Evolutionary conservation across 2,797 vertebrate genomes (phyloP).

Genomic region (Poecilia gillii): DNA sequence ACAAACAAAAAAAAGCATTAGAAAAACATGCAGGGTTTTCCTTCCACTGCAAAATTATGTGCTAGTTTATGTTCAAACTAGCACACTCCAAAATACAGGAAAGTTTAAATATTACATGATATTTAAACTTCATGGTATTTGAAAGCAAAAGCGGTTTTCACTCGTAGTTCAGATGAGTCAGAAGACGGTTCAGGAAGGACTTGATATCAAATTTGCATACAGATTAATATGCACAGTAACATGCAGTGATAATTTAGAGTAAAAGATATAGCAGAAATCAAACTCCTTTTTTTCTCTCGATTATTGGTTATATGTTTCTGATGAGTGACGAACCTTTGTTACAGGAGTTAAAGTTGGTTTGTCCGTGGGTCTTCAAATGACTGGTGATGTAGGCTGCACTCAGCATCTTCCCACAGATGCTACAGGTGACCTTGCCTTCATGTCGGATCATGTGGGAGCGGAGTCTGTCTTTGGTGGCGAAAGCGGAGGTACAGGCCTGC

Average conservation of each 20-base stretch:
- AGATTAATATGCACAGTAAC: background rate
- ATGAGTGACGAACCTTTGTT: conserved; percentile 88
- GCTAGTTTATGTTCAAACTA: background rate
- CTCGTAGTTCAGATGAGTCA: background rate
- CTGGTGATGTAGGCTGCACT: conserved; percentile 99
- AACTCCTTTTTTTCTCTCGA: background rate
- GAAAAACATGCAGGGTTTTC: background rate
- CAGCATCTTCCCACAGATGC: conserved; percentile 99
- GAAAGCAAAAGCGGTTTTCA: background rate
- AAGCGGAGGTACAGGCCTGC: conserved; percentile 98
- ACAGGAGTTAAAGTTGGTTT: conserved; percentile 95
- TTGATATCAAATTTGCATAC: background rate
- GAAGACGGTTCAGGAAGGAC: background rate
- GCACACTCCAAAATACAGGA: too few relatives aligned
- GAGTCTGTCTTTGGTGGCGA: conserved; percentile 99
- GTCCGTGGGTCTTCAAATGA: conserved; percentile 98
- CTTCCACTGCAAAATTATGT: background rate
- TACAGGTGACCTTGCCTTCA: conserved; percentile 98
- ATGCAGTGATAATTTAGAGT: background rate
- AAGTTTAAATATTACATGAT: too few relatives aligned
- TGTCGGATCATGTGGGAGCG: conserved; percentile 99
- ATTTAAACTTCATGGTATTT: too few relatives aligned
- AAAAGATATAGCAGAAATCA: background rate
- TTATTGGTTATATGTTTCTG: background rate
- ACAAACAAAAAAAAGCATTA: background rate